Base-by-base conservation (phyloP, 2,888 invertebrate genomes). In the Philereme transversata region DNA sequence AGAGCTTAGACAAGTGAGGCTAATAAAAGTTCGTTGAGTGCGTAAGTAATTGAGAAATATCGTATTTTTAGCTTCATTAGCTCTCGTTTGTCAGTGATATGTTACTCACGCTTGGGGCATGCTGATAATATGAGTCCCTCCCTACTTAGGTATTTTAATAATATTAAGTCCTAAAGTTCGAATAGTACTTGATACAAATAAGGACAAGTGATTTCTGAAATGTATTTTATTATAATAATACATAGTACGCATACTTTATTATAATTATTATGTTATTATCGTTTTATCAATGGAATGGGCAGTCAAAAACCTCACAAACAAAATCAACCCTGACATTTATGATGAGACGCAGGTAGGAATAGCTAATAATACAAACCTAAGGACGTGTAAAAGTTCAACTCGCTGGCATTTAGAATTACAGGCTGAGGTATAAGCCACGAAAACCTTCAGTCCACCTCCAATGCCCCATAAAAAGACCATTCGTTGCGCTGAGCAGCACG, bases 391-490 rank as follows among this genome's bases (percentile, higher is more conserved):
- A 63, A 56, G 59, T 60, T 62, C 56, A 57, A 60, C 69, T 66
- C 67, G 67, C 59, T 78, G 79, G 66, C 80, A 81, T 81, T 81
- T 78, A 54, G 47, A 53, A 54, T 45, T 58, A 58, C 44, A 57
- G 51, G 49, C 41, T 46, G 43, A 55, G 46, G 34, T 60, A 57
- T 51, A 57, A 62, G 56, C 60, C 47, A 64, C 46, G 55, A 57
- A 54, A 49, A 51, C 49, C 51, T 45, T 56, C 58, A 45, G 60
- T 51, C 64, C 60, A 65, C 51, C 74, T 63, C 69, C 71, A 71
- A 72, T 71, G 57, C 59, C 62, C 65, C 65, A 75, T 79, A 76
- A 78, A 79, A 74, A 64, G 51, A 65, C 62, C 67, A 71, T 78
- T 75, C 61, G 62, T 65, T 56, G 49, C 64, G 65, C 64, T 60